Percentiles rank a stretch among this genome's conserved stretches.
Conservation (phyloP, 1,140 invertebrate genomes). For the Papilio xuthus region DNA sequence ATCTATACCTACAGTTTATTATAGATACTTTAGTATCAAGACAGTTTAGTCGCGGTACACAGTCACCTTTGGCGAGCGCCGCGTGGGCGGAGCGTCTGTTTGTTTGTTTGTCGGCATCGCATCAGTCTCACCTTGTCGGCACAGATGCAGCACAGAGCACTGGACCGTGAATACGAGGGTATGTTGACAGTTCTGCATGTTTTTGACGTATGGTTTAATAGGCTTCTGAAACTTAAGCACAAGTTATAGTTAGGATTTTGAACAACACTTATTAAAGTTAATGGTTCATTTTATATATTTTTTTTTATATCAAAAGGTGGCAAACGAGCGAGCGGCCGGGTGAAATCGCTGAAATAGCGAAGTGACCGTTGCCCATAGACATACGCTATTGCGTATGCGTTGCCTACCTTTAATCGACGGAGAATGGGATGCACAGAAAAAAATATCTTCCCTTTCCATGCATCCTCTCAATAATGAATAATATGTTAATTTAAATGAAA, state of each 20-base stretch:
- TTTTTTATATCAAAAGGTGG: no score
- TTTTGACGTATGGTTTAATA: background rate
- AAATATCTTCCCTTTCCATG: no score
- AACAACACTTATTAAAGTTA: no score
- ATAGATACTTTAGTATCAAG: background rate
- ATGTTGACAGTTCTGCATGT: background rate
- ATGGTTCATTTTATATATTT: no score
- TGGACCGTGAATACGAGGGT: slow-evolving; percentile 23
- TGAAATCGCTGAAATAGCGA: no score
- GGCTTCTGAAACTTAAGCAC: background rate
- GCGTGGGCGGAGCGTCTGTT: slow-evolving; percentile 36
- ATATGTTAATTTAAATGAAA: no score
- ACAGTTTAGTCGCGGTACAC: background rate
- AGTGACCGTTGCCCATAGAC: no score
- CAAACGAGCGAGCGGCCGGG: no score
- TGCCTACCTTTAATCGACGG: no score
- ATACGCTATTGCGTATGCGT: no score
- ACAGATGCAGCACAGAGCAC: slow-evolving; percentile 37
- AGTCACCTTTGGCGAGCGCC: background rate
- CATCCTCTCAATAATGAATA: no score
- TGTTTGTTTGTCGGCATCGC: slow-evolving; percentile 44
- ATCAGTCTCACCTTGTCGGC: slow-evolving; percentile 42
- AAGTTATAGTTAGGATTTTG: background rate
- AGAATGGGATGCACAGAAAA: no score
- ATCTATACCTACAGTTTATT: background rate